These are phyloP conservation scores for Vanessa cardui DNA, from an alignment of 2,888 invertebrate genomes.

Conservation along the genomic window DNA sequence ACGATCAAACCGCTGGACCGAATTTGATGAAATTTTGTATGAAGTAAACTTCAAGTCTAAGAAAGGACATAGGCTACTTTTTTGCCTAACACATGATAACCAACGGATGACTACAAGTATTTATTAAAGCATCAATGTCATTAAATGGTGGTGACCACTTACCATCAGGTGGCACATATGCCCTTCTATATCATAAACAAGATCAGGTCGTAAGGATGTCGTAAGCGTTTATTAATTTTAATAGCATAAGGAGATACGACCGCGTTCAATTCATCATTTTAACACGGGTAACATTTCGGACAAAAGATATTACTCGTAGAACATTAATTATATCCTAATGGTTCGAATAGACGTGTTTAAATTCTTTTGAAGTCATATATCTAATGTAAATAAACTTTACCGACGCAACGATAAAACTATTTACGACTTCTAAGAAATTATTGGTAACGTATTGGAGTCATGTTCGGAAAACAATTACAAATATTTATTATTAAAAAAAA, in stretches of 20 bases:
- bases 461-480: background rate
- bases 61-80: too few relatives aligned
- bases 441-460: background rate
- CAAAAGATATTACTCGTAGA: slow-evolving; percentile 26
- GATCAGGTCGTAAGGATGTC: background rate
- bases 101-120: too few relatives aligned
- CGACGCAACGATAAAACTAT: slow-evolving; percentile 2
- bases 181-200: too few relatives aligned
- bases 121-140: too few relatives aligned
- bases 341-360: slow-evolving; percentile 22
- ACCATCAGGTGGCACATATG: too few relatives aligned
- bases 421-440: background rate
- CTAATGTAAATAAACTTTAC: slow-evolving; percentile 11
- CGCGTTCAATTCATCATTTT: slow-evolving; percentile 32
- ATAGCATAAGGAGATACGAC: slow-evolving; percentile 1
- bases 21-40: too few relatives aligned
- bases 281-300: slow-evolving; percentile 21
- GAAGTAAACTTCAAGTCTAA: too few relatives aligned
- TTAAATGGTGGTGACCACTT: too few relatives aligned
- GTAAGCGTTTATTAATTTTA: background rate
- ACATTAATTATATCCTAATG: slow-evolving; percentile 40
- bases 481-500: slow-evolving; percentile 1
- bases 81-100: too few relatives aligned
- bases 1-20: too few relatives aligned
- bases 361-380: slow-evolving; percentile 27